Evolutionary conservation across 2,113 vertebrate genomes (phyloP), one percentile per base, ranked within the genome.

Genomic region (Dolichotis patagonum): DNA sequence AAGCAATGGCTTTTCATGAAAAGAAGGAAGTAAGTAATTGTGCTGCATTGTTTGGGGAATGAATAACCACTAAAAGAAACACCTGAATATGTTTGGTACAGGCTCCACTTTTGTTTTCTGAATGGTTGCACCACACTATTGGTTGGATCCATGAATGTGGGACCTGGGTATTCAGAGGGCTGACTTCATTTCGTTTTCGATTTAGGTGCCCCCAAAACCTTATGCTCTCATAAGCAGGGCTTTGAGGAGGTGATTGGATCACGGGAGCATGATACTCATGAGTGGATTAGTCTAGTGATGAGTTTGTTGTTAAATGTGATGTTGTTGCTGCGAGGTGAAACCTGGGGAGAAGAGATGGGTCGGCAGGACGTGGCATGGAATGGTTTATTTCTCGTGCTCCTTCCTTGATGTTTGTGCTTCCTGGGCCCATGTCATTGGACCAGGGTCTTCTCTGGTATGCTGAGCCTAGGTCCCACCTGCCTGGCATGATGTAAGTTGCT

Each of bases 401-500:
- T 71, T 22, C 20, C 19, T 32, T 11, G 69, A 22, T 71, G 4
- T 24, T 17, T 71, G 17, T 38, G n/a, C 19, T n/a, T 22, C n/a
- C 67, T 22, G 20, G 69, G 8, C 20, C 20, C 69, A 24, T 22
- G 69, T n/a, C 20, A 24, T 4, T 71, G 69, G 6, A 32, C 32
- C 1, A n/a, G 35, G 26, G 10, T 9, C 13, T 5, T 46, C 71
- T 4, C 2, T 11, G 12, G 4, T 56, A 8, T 41, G 0, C 14
- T 0, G 26, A 22, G 2, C 26, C 32, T 20, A 17, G 20, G 49
- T 20, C 49, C 56, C 2, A 0, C 65, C 0, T 6, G 7, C 41
- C 13, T 22, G 7, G 26, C 49, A 38, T 19, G 17, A 22, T 32
- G 26, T 1, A 5, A 14, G 26, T 17, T 43, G 7, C 17, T 17